A percentile compares a stretch with the other conserved stretches of the same genome.
These are phyloP conservation scores for Alethe diademata DNA, from an alignment of 2,113 vertebrate genomes.

Conservation along the genomic window DNA sequence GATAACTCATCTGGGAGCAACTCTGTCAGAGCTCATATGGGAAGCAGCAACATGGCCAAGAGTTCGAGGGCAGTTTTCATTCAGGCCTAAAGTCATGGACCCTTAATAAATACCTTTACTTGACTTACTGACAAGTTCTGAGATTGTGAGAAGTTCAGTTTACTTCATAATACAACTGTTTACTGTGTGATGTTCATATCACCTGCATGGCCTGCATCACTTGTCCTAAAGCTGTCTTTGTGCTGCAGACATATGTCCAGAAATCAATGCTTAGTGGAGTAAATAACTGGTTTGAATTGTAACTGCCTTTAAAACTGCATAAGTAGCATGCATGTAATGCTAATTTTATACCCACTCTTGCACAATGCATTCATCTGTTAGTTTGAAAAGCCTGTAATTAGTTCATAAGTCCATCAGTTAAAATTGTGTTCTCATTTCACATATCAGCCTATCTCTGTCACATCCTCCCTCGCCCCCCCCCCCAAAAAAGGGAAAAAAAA, in stretches of 20 bases:
- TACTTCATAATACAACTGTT: neutral
- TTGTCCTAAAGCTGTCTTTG: neutral
- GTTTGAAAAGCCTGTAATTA: neutral
- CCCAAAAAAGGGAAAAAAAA: accelerated
- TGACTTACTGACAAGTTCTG: neutral
- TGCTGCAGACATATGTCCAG: neutral
- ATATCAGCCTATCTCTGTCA: neutral
- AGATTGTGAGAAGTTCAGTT: neutral
- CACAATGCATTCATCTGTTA: neutral
- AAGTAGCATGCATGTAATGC: neutral
- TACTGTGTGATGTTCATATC: neutral
- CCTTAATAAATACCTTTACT: neutral
- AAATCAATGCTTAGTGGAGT: neutral
- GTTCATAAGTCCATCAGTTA: neutral
- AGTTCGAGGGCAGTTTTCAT: neutral
- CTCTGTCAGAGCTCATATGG: neutral
- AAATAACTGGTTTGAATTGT: neutral
- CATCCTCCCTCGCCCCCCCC: neutral
- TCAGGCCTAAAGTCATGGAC: neutral
- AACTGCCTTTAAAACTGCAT: neutral
- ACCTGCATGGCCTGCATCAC: neutral
- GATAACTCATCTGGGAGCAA: neutral
- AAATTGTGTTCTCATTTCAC: neutral
- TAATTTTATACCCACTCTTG: neutral
- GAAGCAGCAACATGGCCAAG: neutral